Evolutionary conservation across 2,113 vertebrate species (phyloP), one percentile per base, ranked within the genome.

Genomic region (Herpetotheres cachinnans): DNA sequence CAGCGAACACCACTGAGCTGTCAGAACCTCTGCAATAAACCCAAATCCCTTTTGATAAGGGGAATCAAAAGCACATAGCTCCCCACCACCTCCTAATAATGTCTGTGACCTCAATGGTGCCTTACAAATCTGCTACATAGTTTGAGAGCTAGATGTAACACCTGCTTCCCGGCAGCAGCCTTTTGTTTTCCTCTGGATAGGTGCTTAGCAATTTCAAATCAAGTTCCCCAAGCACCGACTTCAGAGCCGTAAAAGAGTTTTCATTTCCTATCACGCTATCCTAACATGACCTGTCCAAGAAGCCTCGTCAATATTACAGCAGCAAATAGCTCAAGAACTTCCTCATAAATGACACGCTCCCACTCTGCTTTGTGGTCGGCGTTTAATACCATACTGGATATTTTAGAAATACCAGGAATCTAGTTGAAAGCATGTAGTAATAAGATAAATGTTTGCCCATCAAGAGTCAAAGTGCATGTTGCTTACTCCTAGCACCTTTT

Each of bases 1-100:
- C 80, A 90, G 74, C 2, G 9, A 86, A 85, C 65, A 83, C 1
- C 2, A 4, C 89, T 67, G 84, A 94, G 65, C 86, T 90, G 86
- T 77, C 93, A 96, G 94, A 90, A 94, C 65, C 93, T 50, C 89
- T 81, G 61, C 86, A 97, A 95, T 95, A 95, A 96, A 82, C 71
- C 76, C 94, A 96, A 95, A 97, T 95, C 95, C 94, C 69, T 94
- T 96, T 92, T 94, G 93, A 96, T 94, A 82, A 87, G 76, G 44
- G 71, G 74, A 84, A 66, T 90, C 90, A 91, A 96, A 94, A 97
- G 74, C 83, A 82, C 44, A 88, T 42, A 82, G 79, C 84, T 82
- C 73, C 56, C 81, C 65, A 49, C 42, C 71, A 93, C 91, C 79
- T 86, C 74, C 82, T 82, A 72, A 84, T 94, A 86, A 77, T 32